Base-by-base conservation (phyloP, 2,113 vertebrate species). In the Myotis lucifugus region DNA sequence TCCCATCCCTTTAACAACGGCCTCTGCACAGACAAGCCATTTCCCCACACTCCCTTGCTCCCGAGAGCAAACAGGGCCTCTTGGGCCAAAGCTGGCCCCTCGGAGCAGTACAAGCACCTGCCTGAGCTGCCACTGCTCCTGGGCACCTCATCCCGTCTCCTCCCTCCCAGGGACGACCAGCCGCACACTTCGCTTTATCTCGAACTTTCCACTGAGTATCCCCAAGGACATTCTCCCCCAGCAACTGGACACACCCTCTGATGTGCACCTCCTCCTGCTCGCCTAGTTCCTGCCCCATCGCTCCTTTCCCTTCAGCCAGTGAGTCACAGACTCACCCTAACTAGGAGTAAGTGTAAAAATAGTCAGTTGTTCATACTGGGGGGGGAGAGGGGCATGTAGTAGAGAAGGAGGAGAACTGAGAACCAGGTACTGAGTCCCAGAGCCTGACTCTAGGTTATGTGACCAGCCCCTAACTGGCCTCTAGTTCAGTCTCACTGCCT, bases 301-400 rank as follows among this genome's bases (percentile, higher is more conserved):
- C n/a, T 25, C 52, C 8, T 29, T 42, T 52, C 32, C 69, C 34
- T 90, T 34, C 25, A 78, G 27, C 32, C 76, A n/a, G 2, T 2
- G 66, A 87, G n/a, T n/a, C 72, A 66, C 37, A 50, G 70, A 21
- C 34, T 27, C 50, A 23, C 23, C 84, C 69, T 32, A 50, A 56
- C 25, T 5, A 18, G 1, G 34, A 54, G 18, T 8, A n/a, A 17
- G 67, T 18, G 25, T 18, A 37, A 17, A 12, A 18, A 6, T 1
- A 78, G 77, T 52, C 18, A n/a, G 34, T 0, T n/a, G 25, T 46
- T 21, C 74, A 15, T 9, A 21, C 0, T 23, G n/a, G n/a, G 6
- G 7, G 1, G 29, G 9, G 11, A n/a, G 10, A 18, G 18, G 12
- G 17, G 29, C 8, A 66, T 0, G 4, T 0, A 14, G 12, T 4